Conservation (phyloP, 2,797 vertebrate genomes). For the Pangasius djambal region DNA sequence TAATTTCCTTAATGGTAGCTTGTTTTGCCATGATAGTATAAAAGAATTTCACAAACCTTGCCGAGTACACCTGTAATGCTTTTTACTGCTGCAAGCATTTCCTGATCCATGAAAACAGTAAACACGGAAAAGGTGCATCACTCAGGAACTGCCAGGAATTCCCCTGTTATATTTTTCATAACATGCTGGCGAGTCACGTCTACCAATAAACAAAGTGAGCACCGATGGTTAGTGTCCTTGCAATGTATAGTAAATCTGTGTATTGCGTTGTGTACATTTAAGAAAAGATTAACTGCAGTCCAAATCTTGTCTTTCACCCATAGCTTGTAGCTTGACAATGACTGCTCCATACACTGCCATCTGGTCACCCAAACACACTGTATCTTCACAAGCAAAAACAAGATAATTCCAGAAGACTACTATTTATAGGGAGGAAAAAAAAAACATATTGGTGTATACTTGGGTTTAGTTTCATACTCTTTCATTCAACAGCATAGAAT, state of each 20-base stretch:
- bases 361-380: not conserved
- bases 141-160: not conserved
- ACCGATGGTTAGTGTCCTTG: not conserved
- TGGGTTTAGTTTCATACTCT: not conserved
- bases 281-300: not conserved
- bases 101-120: not conserved
- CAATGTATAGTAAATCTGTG: not conserved
- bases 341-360: not conserved
- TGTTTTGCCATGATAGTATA: not conserved
- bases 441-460: no score
- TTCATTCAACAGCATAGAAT: not conserved
- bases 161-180: not conserved
- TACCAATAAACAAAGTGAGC: not conserved
- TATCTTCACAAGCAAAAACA: not conserved
- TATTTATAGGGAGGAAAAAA: not conserved
- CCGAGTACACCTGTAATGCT: not conserved
- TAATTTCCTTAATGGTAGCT: not conserved
- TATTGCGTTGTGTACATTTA: not conserved
- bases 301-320: no score
- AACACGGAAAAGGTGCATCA: not conserved
- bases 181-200: not conserved
- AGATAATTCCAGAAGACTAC: not conserved
- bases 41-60: not conserved
- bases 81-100: not conserved
- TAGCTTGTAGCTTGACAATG: not conserved